Conservation (phyloP, 2,888 invertebrate species). For the Aphidius colemani region DNA sequence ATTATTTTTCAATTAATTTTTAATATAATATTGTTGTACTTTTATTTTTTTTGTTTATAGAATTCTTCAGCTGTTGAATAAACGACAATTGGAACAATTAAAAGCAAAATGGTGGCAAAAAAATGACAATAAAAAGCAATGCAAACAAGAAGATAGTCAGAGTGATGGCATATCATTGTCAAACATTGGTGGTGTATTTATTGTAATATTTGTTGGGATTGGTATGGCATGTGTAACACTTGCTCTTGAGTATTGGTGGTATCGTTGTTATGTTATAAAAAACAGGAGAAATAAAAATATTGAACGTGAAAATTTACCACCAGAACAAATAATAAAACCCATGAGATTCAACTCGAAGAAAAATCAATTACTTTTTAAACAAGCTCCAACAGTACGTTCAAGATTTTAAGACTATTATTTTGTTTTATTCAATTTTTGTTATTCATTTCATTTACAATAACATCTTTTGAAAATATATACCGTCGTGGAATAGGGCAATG, state of each 20-base stretch:
- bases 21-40: constrained; percentile 11
- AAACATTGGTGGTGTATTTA: constrained; percentile 97
- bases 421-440: no score
- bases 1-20: neutral
- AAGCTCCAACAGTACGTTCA: constrained; percentile 32
- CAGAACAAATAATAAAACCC: constrained; percentile 37
- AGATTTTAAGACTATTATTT: constrained; percentile 27
- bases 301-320: constrained; percentile 27
- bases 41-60: constrained; percentile 61
- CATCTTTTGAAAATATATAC: no score
- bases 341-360: constrained; percentile 49
- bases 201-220: constrained; percentile 95
- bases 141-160: constrained; percentile 88
- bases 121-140: constrained; percentile 76
- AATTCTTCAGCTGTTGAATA: constrained; percentile 90
- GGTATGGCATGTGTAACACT: constrained; percentile 88
- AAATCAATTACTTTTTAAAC: constrained; percentile 45
- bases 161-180: constrained; percentile 97
- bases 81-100: constrained; percentile 86
- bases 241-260: constrained; percentile 92
- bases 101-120: constrained; percentile 98
- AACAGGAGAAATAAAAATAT: neutral
- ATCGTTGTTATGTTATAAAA: constrained; percentile 27
- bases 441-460: no score
- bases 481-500: no score